Evolutionary conservation across 1,140 invertebrate species (phyloP).

Genomic region (Chelonus insularis): DNA sequence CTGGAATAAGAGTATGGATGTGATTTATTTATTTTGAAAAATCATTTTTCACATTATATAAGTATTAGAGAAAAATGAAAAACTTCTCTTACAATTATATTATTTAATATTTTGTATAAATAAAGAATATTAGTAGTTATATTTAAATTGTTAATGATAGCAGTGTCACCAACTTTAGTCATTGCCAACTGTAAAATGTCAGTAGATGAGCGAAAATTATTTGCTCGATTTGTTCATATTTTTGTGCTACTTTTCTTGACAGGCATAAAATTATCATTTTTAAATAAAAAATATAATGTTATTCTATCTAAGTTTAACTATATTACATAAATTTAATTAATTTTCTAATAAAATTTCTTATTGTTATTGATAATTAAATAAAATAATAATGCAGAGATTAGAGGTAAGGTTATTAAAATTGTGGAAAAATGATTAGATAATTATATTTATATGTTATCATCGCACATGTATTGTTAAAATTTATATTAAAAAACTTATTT

Average conservation of each 20-base stretch:
- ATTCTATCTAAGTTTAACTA: not conserved
- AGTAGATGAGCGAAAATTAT: no score
- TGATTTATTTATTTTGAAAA: not conserved
- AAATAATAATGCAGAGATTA: constrained; percentile 31
- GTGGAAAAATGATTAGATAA: constrained; percentile 13
- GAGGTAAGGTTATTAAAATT: constrained; percentile 31
- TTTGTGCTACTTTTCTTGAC: no score
- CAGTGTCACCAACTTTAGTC: no score
- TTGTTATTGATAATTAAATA: not conserved
- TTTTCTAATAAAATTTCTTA: not conserved
- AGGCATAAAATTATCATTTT: no score
- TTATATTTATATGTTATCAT: not conserved
- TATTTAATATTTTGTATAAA: no score
- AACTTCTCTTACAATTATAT: no score
- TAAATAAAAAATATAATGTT: not conserved
- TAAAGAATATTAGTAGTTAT: no score
- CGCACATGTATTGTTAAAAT: no score
- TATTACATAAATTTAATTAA: not conserved
- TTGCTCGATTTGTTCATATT: no score
- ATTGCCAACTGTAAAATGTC: no score
- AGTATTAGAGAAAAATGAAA: no score
- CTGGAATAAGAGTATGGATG: constrained; percentile 39
- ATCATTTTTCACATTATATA: not conserved
- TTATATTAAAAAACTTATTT: not conserved
- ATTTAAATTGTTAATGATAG: no score